A percentile compares a stretch with the other conserved stretches of the same genome.
Conservation (phyloP, 2,113 vertebrate species). For the Eidolon helvum region DNA sequence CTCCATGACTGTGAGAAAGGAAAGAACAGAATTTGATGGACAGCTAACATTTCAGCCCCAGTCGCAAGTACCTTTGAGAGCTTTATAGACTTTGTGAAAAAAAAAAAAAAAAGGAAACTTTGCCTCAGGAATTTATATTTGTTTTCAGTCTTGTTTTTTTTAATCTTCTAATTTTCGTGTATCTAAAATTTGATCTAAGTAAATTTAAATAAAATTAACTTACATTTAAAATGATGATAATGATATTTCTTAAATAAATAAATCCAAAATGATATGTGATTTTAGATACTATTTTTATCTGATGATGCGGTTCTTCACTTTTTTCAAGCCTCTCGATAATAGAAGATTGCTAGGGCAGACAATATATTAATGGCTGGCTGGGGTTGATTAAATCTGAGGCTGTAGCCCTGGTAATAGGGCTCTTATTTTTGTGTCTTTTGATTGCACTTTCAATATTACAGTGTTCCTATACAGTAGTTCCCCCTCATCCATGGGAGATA, state of each 20-base stretch:
- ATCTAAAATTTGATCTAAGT: not conserved
- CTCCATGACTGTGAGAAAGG: not conserved
- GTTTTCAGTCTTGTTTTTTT: not conserved
- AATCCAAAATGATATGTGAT: not conserved
- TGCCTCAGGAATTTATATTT: not conserved
- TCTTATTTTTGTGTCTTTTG: not conserved
- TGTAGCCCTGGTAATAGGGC: not conserved
- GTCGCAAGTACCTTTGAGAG: not conserved
- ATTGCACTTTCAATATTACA: not conserved
- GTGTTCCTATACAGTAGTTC: not conserved
- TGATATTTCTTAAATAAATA: not conserved
- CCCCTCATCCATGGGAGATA: not conserved
- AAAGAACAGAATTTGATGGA: not conserved
- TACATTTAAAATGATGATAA: not conserved
- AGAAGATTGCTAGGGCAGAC: not conserved
- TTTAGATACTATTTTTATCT: not conserved
- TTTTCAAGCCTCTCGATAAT: not conserved
- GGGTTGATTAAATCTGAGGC: not conserved
- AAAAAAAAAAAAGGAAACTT: not conserved
- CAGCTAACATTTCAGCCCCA: not conserved
- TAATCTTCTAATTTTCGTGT: not conserved
- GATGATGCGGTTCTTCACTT: not conserved
- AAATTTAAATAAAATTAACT: not conserved
- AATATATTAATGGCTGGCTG: not conserved
- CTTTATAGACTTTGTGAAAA: not conserved